Conservation (phyloP, 2,113 vertebrate genomes). For the Tyrannus savana region DNA sequence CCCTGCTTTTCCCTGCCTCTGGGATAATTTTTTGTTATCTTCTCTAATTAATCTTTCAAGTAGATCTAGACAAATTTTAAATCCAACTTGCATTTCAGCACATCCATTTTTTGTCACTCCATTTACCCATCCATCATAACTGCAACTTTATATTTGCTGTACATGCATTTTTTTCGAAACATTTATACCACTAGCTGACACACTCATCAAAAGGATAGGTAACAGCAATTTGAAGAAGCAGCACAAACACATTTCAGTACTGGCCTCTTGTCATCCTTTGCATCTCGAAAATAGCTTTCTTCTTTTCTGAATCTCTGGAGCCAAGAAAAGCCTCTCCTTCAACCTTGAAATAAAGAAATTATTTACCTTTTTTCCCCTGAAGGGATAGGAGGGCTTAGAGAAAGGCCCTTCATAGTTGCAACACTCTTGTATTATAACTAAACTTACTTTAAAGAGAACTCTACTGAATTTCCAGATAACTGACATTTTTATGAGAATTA, state of each 20-base stretch:
- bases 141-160: not conserved
- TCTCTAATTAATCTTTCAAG: not conserved
- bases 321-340: not conserved
- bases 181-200: not conserved
- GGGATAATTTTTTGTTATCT: not conserved
- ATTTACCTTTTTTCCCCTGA: not conserved
- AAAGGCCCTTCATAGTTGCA: not conserved
- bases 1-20: not conserved
- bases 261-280: not conserved
- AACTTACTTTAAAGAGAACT: not conserved
- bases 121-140: not conserved
- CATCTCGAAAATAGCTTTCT: not conserved
- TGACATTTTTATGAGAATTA: not conserved
- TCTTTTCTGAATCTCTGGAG: not conserved
- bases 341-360: not conserved
- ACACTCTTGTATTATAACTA: not conserved
- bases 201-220: not conserved
- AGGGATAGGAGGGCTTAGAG: not conserved
- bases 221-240: not conserved
- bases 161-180: not conserved
- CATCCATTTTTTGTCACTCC: not conserved
- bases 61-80: not conserved
- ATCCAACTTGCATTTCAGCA: not conserved
- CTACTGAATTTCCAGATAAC: not conserved
- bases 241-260: not conserved